Evolutionary conservation across 1,140 invertebrate species (phyloP), one percentile per base, ranked within the genome.

Genomic region (Lepidotrigona ventralis): DNA sequence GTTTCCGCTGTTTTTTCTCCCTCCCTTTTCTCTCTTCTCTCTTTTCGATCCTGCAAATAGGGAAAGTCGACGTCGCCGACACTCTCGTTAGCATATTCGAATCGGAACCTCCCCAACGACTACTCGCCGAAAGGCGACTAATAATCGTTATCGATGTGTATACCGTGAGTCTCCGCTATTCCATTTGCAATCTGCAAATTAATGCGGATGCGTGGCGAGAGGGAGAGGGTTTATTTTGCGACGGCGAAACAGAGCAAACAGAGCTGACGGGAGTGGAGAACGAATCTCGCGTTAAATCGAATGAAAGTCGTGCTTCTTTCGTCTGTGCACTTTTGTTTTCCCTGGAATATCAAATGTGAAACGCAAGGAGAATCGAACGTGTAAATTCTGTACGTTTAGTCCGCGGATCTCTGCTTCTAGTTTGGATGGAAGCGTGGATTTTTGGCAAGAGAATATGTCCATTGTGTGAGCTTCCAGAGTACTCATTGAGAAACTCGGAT

Each of bases 171-270:
- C 14, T 46, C 17, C 8, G 2, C n/a, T 39, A 4, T 70, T 54
- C 72, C 46, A 51, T 79, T 83, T 29, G 75, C 70, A 51, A 78
- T 85, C 60, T 58, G 80, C 80, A 46, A 85, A 85, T 81, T 78
- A 83, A 85, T 68, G 74, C 60, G 33, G 66, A 64, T 26, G 54
- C 56, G 26, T 53, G 63, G 19, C 23, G 23, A 53, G 21, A 11
- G 29, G n/a, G 23, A 53, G 21, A 11, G 29, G 1, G 21, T 26
- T 33, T 54, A 74, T 83, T 83, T 74, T 63, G 53, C 68, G n/a
- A 29, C 23, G 15, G 21, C 15, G 21, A 46, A 64, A 64, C 74
- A 46, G 39, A 46, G 75, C 19, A 66, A 77, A 66, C 60, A 53
- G 58, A 0, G 29, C 26, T 14, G 0, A 8, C 14, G 19, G 11